Base-by-base conservation (phyloP, 2,797 vertebrate genomes). In the Taeniopygia guttata region DNA sequence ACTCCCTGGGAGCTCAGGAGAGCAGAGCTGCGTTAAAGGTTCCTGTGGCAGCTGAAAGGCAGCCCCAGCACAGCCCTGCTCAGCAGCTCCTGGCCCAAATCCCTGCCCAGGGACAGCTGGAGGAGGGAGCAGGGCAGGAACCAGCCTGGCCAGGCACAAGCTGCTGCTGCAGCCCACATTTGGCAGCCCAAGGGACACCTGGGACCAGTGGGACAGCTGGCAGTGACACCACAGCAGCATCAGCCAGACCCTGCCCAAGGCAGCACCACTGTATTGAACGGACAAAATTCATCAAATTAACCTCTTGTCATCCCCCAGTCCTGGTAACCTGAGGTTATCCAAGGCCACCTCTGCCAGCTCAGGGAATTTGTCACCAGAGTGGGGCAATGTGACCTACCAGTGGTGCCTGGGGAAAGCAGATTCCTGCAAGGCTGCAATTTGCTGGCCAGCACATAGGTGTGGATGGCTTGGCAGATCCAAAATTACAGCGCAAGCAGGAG, bases 401-500 rank as follows among this genome's bases (percentile, higher is more conserved):
- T 2, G 5, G 1, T 5, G 29, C 2, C 43, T 0, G 0, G 49
- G 48, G 67, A 43, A 0, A 63, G 80, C 75, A 51, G 83, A 3
- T 38, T 75, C 67, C 91, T 81, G 75, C 68, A 38, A 81, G 66
- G 69, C 77, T 84, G 90, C 86, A 94, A 58, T 89, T 94, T 93
- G 36, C 81, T 38, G 21, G 74, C 84, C 70, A 51, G 83, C 85
- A 83, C 18, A 74, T 3, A 38, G 69, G n/a, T 48, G 75, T 13
- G 77, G 59, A 68, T 27, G 83, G 60, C 43, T 79, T 91, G 86
- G 86, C 95, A 96, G 90, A 66, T 63, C 88, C 80, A 49, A 93
- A 95, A 94, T 96, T 94, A 93, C 87, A 86, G 73, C 32, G 84
- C 51, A 40, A 82, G 92, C 13, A 91, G 85, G 89, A 95, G 58